Base-by-base conservation (phyloP, 2,888 invertebrate species). In the Ichneumoninae sp. region DNA sequence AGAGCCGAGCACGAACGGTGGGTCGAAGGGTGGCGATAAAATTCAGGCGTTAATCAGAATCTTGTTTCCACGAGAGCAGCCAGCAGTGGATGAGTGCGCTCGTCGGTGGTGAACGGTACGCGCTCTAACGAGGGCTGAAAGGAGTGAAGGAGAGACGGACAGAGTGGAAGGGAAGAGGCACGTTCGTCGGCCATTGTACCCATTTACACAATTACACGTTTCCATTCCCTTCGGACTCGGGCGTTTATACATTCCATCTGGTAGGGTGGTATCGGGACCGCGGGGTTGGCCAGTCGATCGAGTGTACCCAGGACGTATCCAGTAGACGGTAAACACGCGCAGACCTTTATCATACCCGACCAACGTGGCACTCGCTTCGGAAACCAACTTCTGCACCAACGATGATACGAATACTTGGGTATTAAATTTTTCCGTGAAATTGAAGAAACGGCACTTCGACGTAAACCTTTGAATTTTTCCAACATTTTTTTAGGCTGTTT, bases 21-120 rank as follows among this genome's bases (percentile, higher is more conserved):
- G 71, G 80, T 66, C 50, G 80, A 84, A 77, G 83, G 86, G 78
- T 86, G 85, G 84, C 89, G 89, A 91, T 91, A 91, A 91, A 92
- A 92, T 92, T 91, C 90, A 88, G 89, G 89, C 91, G 89, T 91
- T 91, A 90, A 91, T 91, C 91, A 90, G 91, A 91, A 91, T 91
- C 91, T 90, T 90, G 91, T 91, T 90, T 90, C 88, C 88, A 89
- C 87, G 80, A 72, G 80, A 86, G 84, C 83, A 70, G 74, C 68
- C 69, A 76, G 62, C 44, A 52, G 69, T 54, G 52, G 79, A 22
- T 33, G 44, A 40, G 77, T n/a, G 68, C 44, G 78, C 70, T 62
- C 62, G 60, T 22, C 50, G 47, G 76, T 71, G 75, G 75, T 66
- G 79, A 76, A 79, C 82, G 83, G 69, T 71, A 66, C 81, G 74